Base-by-base conservation (phyloP, 1,140 invertebrate species). In the Aphis craccivora region DNA sequence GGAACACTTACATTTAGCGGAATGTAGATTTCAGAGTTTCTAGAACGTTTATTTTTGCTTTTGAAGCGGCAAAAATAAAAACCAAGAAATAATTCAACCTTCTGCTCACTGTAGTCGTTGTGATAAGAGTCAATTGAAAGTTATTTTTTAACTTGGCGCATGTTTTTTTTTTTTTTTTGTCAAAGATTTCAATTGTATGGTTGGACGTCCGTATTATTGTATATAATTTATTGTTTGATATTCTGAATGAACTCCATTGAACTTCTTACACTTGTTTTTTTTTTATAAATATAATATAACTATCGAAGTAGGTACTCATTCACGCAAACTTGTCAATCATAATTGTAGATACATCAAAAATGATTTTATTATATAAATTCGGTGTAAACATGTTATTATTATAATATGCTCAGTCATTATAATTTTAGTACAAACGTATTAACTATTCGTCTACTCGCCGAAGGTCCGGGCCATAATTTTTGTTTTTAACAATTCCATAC, bases 1-100 rank as follows among this genome's bases (percentile, higher is more conserved):
- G 18, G 37, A 45, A 89, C 35, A 60, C 88, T n/a, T 51, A 25
- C 43, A 88, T 88, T 30, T 90, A 60, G 35, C 14, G 89, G 89
- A 90, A 90, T 67, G 89, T 90, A 40, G 89, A 90, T 43, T 67
- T 90, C 53, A n/a, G 35, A 43, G 11, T 90, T 43, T 89, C 48
- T 55, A 55, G 87, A 84, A 89, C 87, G 87, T 87, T 87, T 53
- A 35, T 9, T 51, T 51, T 37, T 40, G 0, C 23, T 90, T 30
- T 43, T 43, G 25, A 43, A 60, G 89, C 6, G 40, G 37, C 22
- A 89, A 40, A 60, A 90, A 55, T 20, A 51, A 51, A 87, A 48
- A 40, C 48, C 0, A 55, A 11, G 51, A 43, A 60, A 60, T 43
- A 30, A 60, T 55, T 90, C n/a, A 25, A 53, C 45, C 1, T 37